Base-by-base conservation (phyloP, 2,797 vertebrate genomes). In the Gymnopithys bicolor region DNA sequence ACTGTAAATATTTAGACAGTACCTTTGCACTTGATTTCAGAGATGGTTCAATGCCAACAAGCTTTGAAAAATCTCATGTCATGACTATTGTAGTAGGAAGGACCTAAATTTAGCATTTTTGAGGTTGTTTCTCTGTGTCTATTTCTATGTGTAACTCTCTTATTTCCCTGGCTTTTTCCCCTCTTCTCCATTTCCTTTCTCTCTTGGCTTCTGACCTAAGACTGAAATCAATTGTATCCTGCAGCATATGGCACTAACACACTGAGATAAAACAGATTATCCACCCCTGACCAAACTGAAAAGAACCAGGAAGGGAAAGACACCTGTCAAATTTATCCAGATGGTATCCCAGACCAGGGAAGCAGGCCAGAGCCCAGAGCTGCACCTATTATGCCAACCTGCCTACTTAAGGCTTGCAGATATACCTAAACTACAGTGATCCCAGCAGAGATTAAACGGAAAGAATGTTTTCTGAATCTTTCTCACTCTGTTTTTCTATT, bases 151-250 rank as follows among this genome's bases (percentile, higher is more conserved):
- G 9, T 78, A 5, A 3, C 14, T 75, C 43, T 92, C 82, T 46
- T 22, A 3, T 10, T 62, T 71, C 49, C 14, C 8, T 70, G 2
- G 1, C 48, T 46, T 76, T 23, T 3, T 0, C 1, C 5, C 13
- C 5, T 53, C 27, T 56, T 75, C 25, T 75, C 13, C 48, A 28
- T 58, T 89, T 28, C 24, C 4, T 64, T 87, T 69, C 25, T 63
- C 51, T 82, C 56, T 85, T 94, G 82, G 87, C 75, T 92, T 83
- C 68, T 83, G 25, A 93, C 71, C 52, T 74, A 70, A 85, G 68
- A 59, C 28, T 58, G 49, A 96, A 89, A 92, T 94, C 87, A 85
- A 79, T 89, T 85, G 63, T 67, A 70, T 91, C 87, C 83, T 80
- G 62, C 64, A 92, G 58, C 84, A 89, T 87, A 89, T 78, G 94